These are phyloP conservation scores for Ernsta delagoae DNA, from an alignment of 2,888 invertebrate genomes.

Conservation along the genomic window DNA sequence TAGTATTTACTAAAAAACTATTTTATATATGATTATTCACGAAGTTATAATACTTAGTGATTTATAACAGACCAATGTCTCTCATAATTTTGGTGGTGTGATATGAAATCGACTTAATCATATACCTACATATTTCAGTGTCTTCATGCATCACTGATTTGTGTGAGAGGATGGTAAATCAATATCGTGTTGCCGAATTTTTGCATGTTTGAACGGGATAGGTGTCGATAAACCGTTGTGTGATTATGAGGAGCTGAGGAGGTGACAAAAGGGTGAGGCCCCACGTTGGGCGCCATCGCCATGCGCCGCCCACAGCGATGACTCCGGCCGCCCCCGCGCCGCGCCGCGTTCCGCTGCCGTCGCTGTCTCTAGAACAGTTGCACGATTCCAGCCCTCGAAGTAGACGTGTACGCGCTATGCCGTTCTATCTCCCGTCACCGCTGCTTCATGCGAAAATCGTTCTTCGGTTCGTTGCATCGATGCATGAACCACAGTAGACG, in stretches of 20 bases:
- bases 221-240: conserved; percentile 73
- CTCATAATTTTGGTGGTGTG: neutral
- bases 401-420: conserved; percentile 78
- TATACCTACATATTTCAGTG: neutral
- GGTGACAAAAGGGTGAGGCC: conserved; percentile 59
- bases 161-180: conserved; percentile 12
- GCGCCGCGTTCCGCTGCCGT: conserved; percentile 47
- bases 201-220: conserved; percentile 53
- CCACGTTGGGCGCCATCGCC: conserved; percentile 66
- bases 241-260: conserved; percentile 63
- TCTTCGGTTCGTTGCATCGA: conserved; percentile 81
- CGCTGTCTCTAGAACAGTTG: conserved; percentile 62
- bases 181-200: conserved; percentile 14
- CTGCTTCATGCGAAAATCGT: conserved; percentile 75
- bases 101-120: neutral
- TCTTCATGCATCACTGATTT: conserved; percentile 1
- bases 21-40: too few relatives aligned
- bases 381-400: conserved; percentile 69
- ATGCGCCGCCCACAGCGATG: conserved; percentile 49
- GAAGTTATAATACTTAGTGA: too few relatives aligned
- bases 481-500: conserved; percentile 83
- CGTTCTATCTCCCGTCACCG: conserved; percentile 70
- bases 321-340: conserved; percentile 31
- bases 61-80: neutral
- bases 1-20: too few relatives aligned